Evolutionary conservation across 2,113 vertebrate genomes (phyloP).

Genomic region (Sylvilagus bachmani): DNA sequence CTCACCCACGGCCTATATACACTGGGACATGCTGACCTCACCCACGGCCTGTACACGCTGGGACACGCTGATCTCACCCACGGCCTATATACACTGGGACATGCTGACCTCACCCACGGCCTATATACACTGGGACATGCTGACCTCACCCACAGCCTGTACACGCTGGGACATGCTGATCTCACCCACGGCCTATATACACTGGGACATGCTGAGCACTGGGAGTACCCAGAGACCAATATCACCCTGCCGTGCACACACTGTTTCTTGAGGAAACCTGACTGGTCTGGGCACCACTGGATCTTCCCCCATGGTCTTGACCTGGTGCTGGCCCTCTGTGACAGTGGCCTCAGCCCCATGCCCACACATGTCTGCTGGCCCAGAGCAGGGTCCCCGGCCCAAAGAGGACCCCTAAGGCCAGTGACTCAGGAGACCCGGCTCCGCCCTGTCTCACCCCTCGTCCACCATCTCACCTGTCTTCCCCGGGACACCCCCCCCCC

Average conservation of each 20-base stretch:
- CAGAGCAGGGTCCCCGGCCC: not conserved
- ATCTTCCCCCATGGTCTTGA: not conserved
- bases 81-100: no score
- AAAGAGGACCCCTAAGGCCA: not conserved
- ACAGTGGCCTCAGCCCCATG: not conserved
- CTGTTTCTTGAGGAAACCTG: no score
- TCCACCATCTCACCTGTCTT: not conserved
- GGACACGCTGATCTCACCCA: no score
- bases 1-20: no score
- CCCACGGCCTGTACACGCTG: no score
- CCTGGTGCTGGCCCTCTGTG: not conserved
- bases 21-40: no score
- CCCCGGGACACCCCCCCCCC: not conserved
- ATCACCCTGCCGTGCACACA: no score
- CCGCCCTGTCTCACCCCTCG: not conserved
- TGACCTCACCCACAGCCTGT: no score
- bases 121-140: not conserved
- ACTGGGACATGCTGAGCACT: not conserved
- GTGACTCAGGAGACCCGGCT: not conserved
- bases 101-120: no score
- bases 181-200: not conserved
- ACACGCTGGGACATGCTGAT: no score
- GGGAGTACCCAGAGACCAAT: no score
- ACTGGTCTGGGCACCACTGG: not conserved
- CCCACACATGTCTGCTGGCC: not conserved